phyloP scores from a whole-genome alignment of 1,140 invertebrate genomes.

The Nymphalis io region DNA sequence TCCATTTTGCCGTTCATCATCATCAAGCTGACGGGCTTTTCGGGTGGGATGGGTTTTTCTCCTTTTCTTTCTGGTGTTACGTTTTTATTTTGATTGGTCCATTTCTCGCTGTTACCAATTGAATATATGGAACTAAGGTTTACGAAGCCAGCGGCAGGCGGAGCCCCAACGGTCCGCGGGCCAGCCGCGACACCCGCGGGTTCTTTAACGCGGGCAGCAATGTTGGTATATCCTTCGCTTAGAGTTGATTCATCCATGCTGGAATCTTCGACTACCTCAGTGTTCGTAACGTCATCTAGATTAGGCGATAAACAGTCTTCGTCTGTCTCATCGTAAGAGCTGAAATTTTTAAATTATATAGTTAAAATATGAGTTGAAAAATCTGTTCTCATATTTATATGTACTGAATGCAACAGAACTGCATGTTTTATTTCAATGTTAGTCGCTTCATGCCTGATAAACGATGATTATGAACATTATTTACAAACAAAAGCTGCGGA shows the following conservation, averaged over 20 bases:
- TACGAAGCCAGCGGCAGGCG: slow-evolving; percentile 59
- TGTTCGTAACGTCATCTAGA: slow-evolving; percentile 82
- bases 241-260: slow-evolving; percentile 72
- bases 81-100: slow-evolving; percentile 61
- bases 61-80: slow-evolving; percentile 60
- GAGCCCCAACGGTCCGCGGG: slow-evolving; percentile 22
- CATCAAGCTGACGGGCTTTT: slow-evolving; percentile 74
- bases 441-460: slow-evolving; percentile 72
- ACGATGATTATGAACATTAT: slow-evolving; percentile 60
- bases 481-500: slow-evolving; percentile 72
- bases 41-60: slow-evolving; percentile 69
- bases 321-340: slow-evolving; percentile 85
- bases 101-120: slow-evolving; percentile 58
- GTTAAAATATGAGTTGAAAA: slow-evolving; percentile 17
- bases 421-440: slow-evolving; percentile 57
- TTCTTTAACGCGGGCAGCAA: slow-evolving; percentile 36
- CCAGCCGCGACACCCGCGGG: slow-evolving; percentile 25
- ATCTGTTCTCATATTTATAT: slow-evolving; percentile 49
- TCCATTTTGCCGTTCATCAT: slow-evolving; percentile 76
- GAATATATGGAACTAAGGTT: slow-evolving; percentile 78
- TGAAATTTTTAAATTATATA: slow-evolving; percentile 52
- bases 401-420: slow-evolving; percentile 76
- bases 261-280: slow-evolving; percentile 76
- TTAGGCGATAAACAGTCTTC: slow-evolving; percentile 84
- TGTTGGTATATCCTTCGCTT: slow-evolving; percentile 51